These are phyloP conservation scores for Vespertilio murinus DNA, from an alignment of 2,797 vertebrate genomes.

Conservation along the genomic window DNA sequence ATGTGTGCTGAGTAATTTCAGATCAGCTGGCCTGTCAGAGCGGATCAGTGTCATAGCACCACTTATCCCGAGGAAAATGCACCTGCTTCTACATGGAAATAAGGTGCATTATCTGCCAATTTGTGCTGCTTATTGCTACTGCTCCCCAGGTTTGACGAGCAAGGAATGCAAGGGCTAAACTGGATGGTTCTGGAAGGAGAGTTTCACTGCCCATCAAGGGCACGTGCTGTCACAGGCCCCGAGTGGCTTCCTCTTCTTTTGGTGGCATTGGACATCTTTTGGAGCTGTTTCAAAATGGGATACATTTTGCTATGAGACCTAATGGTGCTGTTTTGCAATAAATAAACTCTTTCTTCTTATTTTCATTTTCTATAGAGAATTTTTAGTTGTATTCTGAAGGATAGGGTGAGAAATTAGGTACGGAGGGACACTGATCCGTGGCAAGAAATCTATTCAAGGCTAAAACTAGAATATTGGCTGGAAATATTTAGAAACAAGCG, in stretches of 20 bases:
- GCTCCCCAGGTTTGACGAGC: slow-evolving; percentile 78
- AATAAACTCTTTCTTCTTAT: background rate
- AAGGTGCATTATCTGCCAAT: slow-evolving; percentile 86
- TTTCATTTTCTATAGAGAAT: background rate
- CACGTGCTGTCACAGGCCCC: background rate
- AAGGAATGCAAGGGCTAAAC: slow-evolving; percentile 71
- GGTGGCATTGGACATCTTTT: slow-evolving; percentile 28
- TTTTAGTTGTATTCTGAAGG: background rate
- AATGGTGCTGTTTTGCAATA: slow-evolving; percentile 8
- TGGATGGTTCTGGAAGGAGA: slow-evolving; percentile 49
- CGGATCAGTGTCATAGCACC: slow-evolving; percentile 84
- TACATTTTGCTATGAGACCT: slow-evolving; percentile 3
- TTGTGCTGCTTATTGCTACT: slow-evolving; percentile 84
- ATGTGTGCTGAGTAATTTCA: slow-evolving; percentile 87
- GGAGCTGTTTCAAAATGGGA: slow-evolving; percentile 32
- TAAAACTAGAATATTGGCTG: background rate
- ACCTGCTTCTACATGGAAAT: slow-evolving; percentile 87
- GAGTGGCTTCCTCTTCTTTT: background rate
- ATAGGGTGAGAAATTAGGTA: background rate
- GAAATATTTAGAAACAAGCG: background rate
- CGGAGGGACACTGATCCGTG: background rate
- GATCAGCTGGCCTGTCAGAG: slow-evolving; percentile 87
- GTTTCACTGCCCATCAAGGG: background rate
- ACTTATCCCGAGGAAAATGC: slow-evolving; percentile 84
- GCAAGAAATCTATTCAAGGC: background rate